These are phyloP conservation scores for cattle (Bos taurus) DNA, from an alignment of 2,113 vertebrate species.

Conservation along the genomic window DNA sequence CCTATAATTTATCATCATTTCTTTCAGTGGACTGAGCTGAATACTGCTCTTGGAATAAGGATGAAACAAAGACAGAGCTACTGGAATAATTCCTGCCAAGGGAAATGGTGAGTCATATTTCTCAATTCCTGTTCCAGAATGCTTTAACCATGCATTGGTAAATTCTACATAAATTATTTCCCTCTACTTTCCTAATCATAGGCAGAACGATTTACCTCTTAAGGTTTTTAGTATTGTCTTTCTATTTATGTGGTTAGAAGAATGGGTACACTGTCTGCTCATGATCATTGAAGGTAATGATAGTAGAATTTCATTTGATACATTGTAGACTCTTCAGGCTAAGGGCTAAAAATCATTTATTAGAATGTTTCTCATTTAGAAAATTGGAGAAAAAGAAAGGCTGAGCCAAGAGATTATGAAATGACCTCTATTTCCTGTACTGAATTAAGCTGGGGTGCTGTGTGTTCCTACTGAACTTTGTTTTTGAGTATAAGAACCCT, in stretches of 20 bases:
- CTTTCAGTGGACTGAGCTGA: background rate
- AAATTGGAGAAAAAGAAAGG: background rate
- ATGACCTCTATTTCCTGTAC: background rate
- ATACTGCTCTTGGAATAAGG: background rate
- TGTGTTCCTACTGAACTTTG: background rate
- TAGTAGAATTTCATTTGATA: background rate
- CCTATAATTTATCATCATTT: background rate
- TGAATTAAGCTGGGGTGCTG: background rate
- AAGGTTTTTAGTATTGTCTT: background rate
- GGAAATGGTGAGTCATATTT: background rate
- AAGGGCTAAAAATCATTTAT: background rate
- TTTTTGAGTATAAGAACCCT: background rate
- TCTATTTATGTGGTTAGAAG: background rate
- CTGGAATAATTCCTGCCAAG: background rate
- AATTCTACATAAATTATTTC: background rate
- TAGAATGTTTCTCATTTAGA: background rate
- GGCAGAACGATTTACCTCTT: background rate
- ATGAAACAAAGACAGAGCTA: background rate
- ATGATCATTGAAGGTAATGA: background rate
- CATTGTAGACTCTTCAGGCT: background rate
- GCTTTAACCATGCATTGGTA: background rate
- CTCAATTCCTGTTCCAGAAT: background rate
- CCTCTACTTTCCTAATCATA: background rate
- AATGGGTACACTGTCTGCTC: background rate
- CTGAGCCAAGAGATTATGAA: background rate